Conservation (phyloP, 2,797 vertebrate species). For the Somateria mollissima region DNA sequence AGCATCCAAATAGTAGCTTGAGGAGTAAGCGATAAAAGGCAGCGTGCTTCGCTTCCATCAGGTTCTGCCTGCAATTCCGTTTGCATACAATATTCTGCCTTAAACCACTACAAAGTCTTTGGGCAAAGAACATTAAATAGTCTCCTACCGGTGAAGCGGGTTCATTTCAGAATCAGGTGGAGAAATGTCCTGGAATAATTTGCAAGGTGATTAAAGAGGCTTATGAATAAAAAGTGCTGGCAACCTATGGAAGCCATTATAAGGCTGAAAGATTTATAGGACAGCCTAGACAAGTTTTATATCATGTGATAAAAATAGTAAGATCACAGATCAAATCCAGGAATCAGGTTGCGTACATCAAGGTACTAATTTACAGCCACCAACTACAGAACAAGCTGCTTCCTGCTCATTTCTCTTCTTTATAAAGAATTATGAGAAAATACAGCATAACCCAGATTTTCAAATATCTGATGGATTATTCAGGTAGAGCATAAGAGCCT, state of each 20-base stretch:
- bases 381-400: background rate
- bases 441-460: background rate
- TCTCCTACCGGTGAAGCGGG: background rate
- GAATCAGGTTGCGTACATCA: background rate
- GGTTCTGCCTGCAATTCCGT: background rate
- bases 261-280: conserved; percentile 17
- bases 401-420: background rate
- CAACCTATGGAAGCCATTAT: conserved; percentile 1
- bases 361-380: background rate
- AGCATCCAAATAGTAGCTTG: background rate
- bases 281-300: conserved; percentile 13
- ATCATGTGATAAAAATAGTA: conserved; percentile 28
- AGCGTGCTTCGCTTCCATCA: background rate
- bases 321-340: conserved; percentile 15
- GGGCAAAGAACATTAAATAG: background rate
- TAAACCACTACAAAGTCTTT: background rate
- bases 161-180: background rate
- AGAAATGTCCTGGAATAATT: conserved; percentile 8
- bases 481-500: background rate
- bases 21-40: background rate
- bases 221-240: conserved; percentile 6
- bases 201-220: conserved; percentile 27
- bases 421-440: background rate
- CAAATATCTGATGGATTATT: background rate
- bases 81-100: background rate